These are phyloP conservation scores for Alauda arvensis DNA, from an alignment of 2,797 vertebrate genomes.

Conservation along the genomic window DNA sequence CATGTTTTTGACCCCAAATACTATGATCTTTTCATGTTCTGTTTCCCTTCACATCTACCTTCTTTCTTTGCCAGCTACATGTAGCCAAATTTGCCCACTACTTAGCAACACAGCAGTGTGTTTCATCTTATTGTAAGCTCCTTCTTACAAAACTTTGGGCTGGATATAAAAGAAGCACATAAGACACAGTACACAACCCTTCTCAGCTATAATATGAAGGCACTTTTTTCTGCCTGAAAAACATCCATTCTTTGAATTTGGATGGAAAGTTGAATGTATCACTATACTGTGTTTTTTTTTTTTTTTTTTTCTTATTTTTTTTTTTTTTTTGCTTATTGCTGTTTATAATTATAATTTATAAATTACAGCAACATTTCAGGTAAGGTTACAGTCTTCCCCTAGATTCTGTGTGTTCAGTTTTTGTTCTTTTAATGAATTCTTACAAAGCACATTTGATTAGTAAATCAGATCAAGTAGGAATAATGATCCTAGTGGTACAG, in stretches of 20 bases:
- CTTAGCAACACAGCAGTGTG: background rate
- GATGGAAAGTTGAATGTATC: background rate
- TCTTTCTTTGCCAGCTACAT: background rate
- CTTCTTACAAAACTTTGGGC: background rate
- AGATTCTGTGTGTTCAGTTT: background rate
- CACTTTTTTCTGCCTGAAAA: background rate
- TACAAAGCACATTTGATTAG: background rate
- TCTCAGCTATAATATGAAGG: background rate
- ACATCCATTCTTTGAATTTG: background rate
- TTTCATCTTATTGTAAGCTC: background rate
- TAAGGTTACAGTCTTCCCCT: background rate
- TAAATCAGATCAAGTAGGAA: background rate
- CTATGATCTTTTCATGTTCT: background rate
- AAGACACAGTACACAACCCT: background rate
- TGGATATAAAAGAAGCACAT: background rate
- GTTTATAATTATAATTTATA: background rate
- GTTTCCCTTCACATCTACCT: background rate
- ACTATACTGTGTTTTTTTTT: background rate
- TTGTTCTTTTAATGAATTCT: background rate
- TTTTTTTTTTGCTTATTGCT: background rate
- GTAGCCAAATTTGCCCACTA: background rate
- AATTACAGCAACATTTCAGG: background rate
- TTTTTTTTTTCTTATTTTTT: background rate
- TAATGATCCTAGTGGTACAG: background rate
- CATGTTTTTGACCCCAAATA: background rate